Conservation (phyloP, 2,797 vertebrate genomes). For the Thripadectes ignobilis region DNA sequence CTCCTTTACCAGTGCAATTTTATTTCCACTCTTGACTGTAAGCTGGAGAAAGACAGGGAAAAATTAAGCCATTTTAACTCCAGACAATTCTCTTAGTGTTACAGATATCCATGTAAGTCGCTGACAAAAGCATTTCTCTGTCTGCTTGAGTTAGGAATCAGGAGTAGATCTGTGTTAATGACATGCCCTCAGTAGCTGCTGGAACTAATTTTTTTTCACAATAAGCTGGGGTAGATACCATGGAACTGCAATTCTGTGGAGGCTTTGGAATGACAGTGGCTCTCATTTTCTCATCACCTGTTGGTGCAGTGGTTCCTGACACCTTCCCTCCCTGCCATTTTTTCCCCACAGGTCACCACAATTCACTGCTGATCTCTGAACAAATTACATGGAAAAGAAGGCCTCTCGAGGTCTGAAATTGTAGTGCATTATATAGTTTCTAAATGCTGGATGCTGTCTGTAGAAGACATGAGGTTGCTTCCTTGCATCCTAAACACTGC, state of each 20-base stretch:
- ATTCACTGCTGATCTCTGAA: neutral
- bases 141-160: neutral
- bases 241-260: neutral
- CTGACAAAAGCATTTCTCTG: neutral
- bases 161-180: neutral
- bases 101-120: neutral
- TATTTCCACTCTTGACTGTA: neutral
- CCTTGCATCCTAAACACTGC: neutral
- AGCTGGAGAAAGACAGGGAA: neutral
- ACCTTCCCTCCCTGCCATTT: neutral
- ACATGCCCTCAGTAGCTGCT: neutral
- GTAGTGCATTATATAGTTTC: neutral
- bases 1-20: neutral
- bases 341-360: neutral
- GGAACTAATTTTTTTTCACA: neutral
- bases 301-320: neutral
- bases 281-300: neutral
- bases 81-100: neutral
- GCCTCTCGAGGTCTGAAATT: neutral
- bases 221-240: neutral
- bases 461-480: neutral
- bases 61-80: neutral
- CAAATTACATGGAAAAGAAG: neutral
- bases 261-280: neutral
- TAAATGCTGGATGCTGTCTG: neutral